A percentile compares a stretch with the other conserved stretches of the same genome.
Conservation (phyloP, 2,113 vertebrate genomes). For the Perccottus glenii region DNA sequence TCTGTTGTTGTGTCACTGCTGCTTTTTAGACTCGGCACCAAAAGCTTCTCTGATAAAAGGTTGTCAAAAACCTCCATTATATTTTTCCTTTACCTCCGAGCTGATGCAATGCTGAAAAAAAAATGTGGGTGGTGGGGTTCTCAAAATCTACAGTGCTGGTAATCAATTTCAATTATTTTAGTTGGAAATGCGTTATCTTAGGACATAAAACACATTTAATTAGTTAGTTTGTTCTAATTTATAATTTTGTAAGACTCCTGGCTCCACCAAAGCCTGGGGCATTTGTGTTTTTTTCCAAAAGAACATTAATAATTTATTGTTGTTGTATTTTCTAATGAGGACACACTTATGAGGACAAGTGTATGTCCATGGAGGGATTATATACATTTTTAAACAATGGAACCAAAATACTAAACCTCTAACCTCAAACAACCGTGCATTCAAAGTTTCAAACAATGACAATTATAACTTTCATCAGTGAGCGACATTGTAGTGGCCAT, state of each 20-base stretch:
- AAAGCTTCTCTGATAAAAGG: conserved; percentile 34
- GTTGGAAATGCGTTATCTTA: conserved; percentile 4
- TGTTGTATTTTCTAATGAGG: conserved; percentile 28
- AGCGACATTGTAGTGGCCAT: too few species aligned
- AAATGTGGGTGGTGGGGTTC: not conserved
- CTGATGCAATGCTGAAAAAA: conserved; percentile 21
- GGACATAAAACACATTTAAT: too few species aligned
- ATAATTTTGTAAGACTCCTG: conserved; percentile 3
- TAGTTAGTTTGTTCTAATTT: too few species aligned
- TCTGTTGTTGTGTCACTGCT: conserved; percentile 11
- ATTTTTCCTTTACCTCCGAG: conserved; percentile 8
- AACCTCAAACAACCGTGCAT: too few species aligned
- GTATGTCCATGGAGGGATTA: too few species aligned
- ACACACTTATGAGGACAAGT: conserved; percentile 6
- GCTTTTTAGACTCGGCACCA: conserved; percentile 12
- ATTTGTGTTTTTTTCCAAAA: conserved; percentile 32
- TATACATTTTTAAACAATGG: too few species aligned
- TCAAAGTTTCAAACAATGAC: too few species aligned
- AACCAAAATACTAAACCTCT: too few species aligned
- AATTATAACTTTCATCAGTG: too few species aligned
- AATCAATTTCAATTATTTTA: conserved; percentile 19
- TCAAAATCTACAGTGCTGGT: not conserved
- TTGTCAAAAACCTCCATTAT: conserved; percentile 36
- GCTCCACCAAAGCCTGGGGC: not conserved
- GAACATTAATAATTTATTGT: conserved; percentile 38